Percentiles rank a stretch among this genome's conserved stretches.
These are phyloP conservation scores for Malurus splendens DNA, from an alignment of 2,797 vertebrate species.

Conservation along the genomic window DNA sequence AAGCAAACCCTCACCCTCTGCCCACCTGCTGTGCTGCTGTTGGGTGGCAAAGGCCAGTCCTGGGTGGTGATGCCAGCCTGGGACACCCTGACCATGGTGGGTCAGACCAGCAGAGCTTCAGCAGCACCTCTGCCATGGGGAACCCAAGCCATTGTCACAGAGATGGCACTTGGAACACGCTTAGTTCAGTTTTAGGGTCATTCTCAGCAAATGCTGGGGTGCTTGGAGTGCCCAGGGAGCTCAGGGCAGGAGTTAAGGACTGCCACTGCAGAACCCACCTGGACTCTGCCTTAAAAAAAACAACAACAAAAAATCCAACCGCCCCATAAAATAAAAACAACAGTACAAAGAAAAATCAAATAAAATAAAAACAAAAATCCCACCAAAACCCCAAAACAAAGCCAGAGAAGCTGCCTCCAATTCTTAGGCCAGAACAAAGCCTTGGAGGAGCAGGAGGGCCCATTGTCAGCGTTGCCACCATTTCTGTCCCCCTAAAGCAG, in stretches of 20 bases:
- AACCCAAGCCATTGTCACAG: neutral
- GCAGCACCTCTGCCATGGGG: neutral
- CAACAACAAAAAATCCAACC: neutral
- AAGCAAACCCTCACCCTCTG: neutral
- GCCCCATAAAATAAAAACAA: neutral
- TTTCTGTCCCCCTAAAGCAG: neutral
- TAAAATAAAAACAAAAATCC: neutral
- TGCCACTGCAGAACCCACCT: neutral
- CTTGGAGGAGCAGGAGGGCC: neutral
- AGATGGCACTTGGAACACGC: neutral
- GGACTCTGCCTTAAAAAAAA: neutral
- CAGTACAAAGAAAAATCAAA: too few relatives aligned
- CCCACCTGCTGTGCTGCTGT: neutral
- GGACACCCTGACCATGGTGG: fast-evolving
- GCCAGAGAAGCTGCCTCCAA: neutral
- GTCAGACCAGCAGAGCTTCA: neutral
- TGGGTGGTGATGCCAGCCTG: neutral
- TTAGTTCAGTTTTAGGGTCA: neutral
- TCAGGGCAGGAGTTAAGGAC: neutral
- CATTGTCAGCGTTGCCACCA: fast-evolving
- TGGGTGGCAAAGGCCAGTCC: neutral
- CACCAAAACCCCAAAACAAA: neutral
- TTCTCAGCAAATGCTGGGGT: neutral
- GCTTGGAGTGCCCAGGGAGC: neutral
- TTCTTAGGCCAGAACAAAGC: neutral